Base-by-base conservation (phyloP, 2,888 invertebrate species). In the Pristionchus japonicus region DNA sequence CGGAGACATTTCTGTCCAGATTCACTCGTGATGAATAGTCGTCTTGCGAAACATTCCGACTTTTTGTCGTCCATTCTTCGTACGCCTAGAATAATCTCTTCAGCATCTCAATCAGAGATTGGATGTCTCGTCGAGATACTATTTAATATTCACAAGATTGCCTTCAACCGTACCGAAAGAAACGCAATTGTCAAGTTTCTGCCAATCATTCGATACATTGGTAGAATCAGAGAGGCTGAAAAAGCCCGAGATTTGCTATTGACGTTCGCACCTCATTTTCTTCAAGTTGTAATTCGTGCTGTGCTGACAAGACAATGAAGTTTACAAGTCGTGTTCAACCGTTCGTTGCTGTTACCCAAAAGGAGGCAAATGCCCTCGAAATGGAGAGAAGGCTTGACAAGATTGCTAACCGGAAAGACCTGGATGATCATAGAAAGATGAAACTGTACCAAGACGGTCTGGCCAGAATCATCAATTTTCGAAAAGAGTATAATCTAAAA, bases 151-250 rank as follows among this genome's bases (percentile, higher is more conserved):
- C 82, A 82, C 15, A 82, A 49, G 31, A 40, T 82, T 23, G 31
- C 47, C 11, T 15, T 77, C 7, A 77, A n/a, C 47, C 17, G n/a
- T 4, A n/a, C 77, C n/a, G 77, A 77, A 43, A 23, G 47, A 52
- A 47, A 40, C 4, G 3, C 34, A 27, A 82, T 82, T 49, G 47
- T 52, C 1, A 47, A 49, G 31, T 82, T 40, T 82, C n/a, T 82
- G 17, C 82, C 82, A 11, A 40, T 52, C 4, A 82, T 82, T 49
- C 49, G 82, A 6, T 40, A 82, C n/a, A 82, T 82, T 27, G 82
- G 82, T 1, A 47, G 34, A 17, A 23, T 15, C 17, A 47, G 82
- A 27, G 15, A 52, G 3, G 1, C 11, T 1, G 47, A 47, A 0
- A 47, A 31, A 40, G 82, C 82, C 17, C 7, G 52, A 23, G 17